Evolutionary conservation across 2,797 vertebrate species (phyloP).

Genomic region (Squalus acanthias): DNA sequence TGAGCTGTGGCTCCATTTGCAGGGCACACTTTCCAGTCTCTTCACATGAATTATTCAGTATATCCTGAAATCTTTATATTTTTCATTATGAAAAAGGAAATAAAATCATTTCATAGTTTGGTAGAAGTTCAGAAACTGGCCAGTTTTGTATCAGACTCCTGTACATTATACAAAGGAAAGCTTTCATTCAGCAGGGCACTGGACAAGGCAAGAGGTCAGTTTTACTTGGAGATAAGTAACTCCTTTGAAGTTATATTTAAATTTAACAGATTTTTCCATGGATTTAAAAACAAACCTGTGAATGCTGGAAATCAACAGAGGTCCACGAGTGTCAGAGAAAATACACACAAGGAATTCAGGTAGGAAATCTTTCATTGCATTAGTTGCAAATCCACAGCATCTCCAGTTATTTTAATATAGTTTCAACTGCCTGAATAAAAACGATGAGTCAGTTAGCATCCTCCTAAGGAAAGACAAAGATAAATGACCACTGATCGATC

Average conservation of each 20-base stretch:
- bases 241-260: neutral
- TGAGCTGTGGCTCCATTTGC: neutral
- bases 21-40: neutral
- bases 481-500: neutral
- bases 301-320: neutral
- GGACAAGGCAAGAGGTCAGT: neutral
- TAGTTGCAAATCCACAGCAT: neutral
- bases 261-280: neutral
- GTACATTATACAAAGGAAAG: neutral
- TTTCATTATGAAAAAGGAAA: constrained; percentile 35
- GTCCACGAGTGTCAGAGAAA: no score
- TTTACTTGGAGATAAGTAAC: neutral
- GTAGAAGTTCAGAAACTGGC: constrained; percentile 19
- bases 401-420: neutral
- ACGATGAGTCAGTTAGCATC: neutral
- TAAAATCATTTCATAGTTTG: neutral
- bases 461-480: neutral
- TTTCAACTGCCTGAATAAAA: neutral
- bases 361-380: neutral
- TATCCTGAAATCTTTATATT: constrained; percentile 4
- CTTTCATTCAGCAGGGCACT: neutral
- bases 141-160: neutral
- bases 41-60: neutral
- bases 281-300: neutral
- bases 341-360: neutral